These are phyloP conservation scores for Willowsia nigromaculata DNA, from an alignment of 2,888 invertebrate genomes.

Conservation along the genomic window DNA sequence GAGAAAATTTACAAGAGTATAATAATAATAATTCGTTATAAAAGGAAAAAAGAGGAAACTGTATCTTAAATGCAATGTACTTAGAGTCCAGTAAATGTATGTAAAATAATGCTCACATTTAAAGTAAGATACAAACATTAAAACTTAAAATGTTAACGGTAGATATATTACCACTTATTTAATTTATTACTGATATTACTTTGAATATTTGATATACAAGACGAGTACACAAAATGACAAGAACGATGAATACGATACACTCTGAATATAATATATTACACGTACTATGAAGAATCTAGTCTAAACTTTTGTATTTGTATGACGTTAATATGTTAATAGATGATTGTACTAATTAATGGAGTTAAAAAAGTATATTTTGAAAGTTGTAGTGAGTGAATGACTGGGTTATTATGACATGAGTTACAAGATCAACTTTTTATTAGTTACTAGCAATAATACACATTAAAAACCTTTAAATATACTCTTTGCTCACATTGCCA, in stretches of 20 bases:
- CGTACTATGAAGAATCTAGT: neutral
- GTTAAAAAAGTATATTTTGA: neutral
- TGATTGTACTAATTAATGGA: neutral
- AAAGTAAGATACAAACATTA: neutral
- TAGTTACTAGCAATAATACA: neutral
- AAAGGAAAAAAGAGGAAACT: neutral
- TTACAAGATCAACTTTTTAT: neutral
- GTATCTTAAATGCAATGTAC: neutral
- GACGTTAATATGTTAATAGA: neutral
- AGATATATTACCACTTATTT: too few species aligned
- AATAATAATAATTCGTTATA: neutral
- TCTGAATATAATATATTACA: too few species aligned
- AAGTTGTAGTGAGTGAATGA: conserved; percentile 14
- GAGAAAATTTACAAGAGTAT: neutral
- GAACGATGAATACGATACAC: neutral
- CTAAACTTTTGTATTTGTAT: neutral
- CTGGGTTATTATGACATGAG: conserved; percentile 22
- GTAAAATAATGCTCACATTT: neutral
- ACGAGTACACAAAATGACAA: neutral
- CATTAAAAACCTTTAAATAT: too few species aligned
- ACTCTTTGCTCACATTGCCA: neutral
- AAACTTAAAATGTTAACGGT: neutral
- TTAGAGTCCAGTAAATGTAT: neutral
- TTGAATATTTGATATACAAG: neutral
- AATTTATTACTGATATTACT: too few species aligned